Percentiles rank a stretch among this genome's conserved stretches.
Evolutionary conservation across 2,113 vertebrate species (phyloP).

Genomic region (Cyphomyrus plagiostoma): DNA sequence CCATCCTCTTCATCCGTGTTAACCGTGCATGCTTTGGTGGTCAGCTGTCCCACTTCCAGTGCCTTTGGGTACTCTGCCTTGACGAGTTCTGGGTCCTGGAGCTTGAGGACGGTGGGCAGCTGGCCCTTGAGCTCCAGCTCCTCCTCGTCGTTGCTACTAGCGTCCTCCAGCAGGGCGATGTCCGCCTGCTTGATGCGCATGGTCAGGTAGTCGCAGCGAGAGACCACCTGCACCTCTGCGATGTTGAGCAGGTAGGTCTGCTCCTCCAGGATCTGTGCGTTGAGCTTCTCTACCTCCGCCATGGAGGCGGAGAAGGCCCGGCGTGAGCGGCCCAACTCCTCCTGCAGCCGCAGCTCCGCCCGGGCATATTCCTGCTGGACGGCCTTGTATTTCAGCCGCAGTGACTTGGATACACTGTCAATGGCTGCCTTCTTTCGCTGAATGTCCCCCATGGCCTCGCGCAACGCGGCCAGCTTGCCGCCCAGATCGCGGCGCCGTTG

Average conservation of each 20-base stretch:
- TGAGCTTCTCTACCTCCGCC: conserved; percentile 82
- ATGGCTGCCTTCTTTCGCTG: conserved; percentile 79
- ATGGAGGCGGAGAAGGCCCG: conserved; percentile 77
- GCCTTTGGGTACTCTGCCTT: conserved; percentile 72
- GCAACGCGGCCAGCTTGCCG: conserved; percentile 65
- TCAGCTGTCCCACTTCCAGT: conserved; percentile 76
- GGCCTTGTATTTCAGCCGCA: conserved; percentile 72
- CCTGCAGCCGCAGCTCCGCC: conserved; percentile 80
- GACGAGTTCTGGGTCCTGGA: conserved; percentile 83
- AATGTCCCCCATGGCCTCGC: conserved; percentile 75
- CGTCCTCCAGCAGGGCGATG: conserved; percentile 77
- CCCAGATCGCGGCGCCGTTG: conserved; percentile 78
- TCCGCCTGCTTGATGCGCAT: conserved; percentile 89
- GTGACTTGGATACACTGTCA: conserved; percentile 74
- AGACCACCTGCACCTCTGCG: conserved; percentile 87
- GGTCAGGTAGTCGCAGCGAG: conserved; percentile 89
- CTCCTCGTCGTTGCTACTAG: conserved; percentile 66
- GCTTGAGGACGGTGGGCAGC: conserved; percentile 71
- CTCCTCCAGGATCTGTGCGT: conserved; percentile 83
- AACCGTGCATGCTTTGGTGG: conserved; percentile 72
- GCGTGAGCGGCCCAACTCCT: conserved; percentile 78
- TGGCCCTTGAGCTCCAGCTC: conserved; percentile 71
- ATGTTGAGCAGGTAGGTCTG: conserved; percentile 88
- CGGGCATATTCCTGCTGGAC: conserved; percentile 85
- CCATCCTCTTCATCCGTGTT: conserved; percentile 73